Evolutionary conservation across 2,113 vertebrate species (phyloP).

Genomic region (Neomonachus schauinslandi): DNA sequence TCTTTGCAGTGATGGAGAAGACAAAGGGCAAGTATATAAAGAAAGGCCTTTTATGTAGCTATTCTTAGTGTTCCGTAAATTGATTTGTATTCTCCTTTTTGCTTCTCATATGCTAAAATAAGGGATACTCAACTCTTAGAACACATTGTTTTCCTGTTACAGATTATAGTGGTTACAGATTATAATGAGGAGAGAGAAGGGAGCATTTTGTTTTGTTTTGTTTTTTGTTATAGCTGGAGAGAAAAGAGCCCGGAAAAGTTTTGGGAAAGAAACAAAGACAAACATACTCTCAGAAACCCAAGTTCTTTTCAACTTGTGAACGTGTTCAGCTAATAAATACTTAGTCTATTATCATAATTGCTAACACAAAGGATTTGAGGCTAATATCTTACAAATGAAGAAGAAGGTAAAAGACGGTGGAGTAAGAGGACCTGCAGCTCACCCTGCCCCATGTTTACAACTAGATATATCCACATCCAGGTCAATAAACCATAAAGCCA

Average conservation of each 20-base stretch:
- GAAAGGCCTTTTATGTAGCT: neutral
- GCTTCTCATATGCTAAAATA: neutral
- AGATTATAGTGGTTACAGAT: neutral
- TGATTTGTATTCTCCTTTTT: neutral
- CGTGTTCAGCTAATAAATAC: neutral
- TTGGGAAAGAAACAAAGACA: neutral
- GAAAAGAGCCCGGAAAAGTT: neutral
- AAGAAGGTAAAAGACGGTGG: neutral
- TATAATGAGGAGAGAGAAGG: neutral
- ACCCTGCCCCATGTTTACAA: neutral
- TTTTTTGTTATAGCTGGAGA: neutral
- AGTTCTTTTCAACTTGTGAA: neutral
- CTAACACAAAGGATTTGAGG: neutral
- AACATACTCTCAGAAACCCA: neutral
- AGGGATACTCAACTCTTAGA: neutral
- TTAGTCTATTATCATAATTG: neutral
- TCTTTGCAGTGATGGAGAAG: neutral
- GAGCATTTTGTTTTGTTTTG: neutral
- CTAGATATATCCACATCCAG: neutral
- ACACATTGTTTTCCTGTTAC: neutral
- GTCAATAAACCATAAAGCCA: neutral
- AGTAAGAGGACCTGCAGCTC: neutral
- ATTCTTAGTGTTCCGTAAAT: neutral
- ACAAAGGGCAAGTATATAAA: neutral
- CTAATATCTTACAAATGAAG: neutral